A percentile compares a stretch with the other conserved stretches of the same genome.
Evolutionary conservation across 2,797 vertebrate species (phyloP).

Genomic region (Euphonia xanthogaster): DNA sequence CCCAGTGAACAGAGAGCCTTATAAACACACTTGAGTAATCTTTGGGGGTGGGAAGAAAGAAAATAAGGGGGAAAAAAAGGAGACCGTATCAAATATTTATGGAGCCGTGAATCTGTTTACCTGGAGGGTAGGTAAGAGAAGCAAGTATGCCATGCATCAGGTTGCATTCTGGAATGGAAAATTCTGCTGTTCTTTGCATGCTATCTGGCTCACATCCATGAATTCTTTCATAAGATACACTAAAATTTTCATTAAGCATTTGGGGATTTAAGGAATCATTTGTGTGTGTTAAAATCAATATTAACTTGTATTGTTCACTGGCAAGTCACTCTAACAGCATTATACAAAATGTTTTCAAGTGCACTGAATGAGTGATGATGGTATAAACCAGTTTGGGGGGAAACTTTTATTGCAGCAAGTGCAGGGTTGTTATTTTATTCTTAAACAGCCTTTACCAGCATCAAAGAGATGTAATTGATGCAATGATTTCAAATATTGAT

Average conservation of each 20-base stretch:
- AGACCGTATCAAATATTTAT: neutral
- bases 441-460: constrained; percentile 17
- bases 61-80: neutral
- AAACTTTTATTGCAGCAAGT: constrained; percentile 58
- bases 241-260: neutral
- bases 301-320: constrained; percentile 21
- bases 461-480: constrained; percentile 40
- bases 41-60: neutral
- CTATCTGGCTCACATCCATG: neutral
- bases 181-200: neutral
- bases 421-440: constrained; percentile 38
- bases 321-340: constrained; percentile 9
- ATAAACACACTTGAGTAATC: neutral
- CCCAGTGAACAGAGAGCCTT: neutral
- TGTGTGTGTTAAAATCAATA: constrained; percentile 23
- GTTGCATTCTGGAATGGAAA: neutral
- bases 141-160: neutral
- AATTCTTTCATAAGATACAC: neutral
- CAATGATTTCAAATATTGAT: constrained; percentile 45
- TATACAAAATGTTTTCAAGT: neutral
- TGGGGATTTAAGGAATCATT: constrained; percentile 8
- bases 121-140: neutral
- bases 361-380: constrained; percentile 43
- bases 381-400: constrained; percentile 48
- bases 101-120: neutral